These are phyloP conservation scores for Drosophila littoralis DNA, from an alignment of 1,140 invertebrate genomes.

Conservation along the genomic window DNA sequence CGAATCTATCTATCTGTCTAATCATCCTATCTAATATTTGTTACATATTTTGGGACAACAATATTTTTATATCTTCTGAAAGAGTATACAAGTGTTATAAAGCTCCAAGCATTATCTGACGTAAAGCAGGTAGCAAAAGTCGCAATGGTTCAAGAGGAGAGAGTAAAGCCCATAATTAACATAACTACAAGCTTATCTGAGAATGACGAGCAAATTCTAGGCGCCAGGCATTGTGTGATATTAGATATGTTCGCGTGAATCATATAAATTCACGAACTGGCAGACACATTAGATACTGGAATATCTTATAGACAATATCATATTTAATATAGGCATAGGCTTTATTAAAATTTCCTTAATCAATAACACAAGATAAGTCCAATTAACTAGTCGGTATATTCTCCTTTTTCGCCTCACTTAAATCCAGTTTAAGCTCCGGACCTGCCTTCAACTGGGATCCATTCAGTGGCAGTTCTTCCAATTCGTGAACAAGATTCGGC, in stretches of 20 bases:
- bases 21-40: background rate
- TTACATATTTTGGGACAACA: background rate
- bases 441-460: background rate
- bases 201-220: background rate
- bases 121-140: background rate
- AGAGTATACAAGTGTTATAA: background rate
- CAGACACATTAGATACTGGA: no score
- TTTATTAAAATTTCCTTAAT: no score
- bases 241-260: background rate
- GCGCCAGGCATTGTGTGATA: background rate
- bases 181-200: background rate
- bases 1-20: no score
- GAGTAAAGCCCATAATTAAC: background rate
- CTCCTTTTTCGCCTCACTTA: slow-evolving; percentile 9
- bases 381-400: no score
- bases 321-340: no score
- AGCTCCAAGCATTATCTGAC: background rate
- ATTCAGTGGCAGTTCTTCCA: slow-evolving; percentile 63
- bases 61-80: no score
- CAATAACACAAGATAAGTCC: no score
- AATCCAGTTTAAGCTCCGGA: slow-evolving; percentile 27
- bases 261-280: background rate
- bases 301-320: no score
- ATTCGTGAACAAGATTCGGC: slow-evolving; percentile 18
- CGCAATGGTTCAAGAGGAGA: background rate